Conservation (phyloP, 2,113 vertebrate genomes). For the Ailuropoda melanoleuca region DNA sequence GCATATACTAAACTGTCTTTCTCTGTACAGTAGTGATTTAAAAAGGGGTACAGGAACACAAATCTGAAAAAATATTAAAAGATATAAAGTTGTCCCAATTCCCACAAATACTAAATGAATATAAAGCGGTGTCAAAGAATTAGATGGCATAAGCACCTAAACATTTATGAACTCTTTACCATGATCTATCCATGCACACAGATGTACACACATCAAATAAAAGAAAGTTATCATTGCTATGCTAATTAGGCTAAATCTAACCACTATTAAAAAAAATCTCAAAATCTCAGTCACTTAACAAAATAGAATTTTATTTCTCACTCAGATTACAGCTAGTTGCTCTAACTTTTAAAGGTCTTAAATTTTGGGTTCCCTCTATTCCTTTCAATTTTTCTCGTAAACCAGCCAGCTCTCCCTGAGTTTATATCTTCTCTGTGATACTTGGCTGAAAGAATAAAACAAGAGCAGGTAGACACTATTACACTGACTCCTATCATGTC, state of each 20-base stretch:
- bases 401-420: background rate
- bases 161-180: background rate
- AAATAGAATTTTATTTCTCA: conserved; percentile 24
- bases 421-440: background rate
- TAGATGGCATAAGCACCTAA: background rate
- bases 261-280: background rate
- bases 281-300: background rate
- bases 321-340: background rate
- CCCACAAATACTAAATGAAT: background rate
- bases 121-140: background rate
- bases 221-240: background rate
- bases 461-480: background rate
- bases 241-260: background rate
- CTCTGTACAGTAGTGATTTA: background rate
- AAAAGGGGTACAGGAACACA: background rate
- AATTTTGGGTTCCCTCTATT: background rate
- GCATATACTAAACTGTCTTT: background rate
- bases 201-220: background rate
- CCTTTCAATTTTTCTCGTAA: background rate
- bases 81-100: background rate
- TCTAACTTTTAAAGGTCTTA: background rate
- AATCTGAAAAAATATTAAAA: conserved; percentile 5
- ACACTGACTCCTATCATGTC: too few relatives aligned
- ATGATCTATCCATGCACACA: background rate
- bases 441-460: background rate